These are phyloP conservation scores for Brachystomella parvula DNA, from an alignment of 1,140 invertebrate genomes.

Conservation along the genomic window DNA sequence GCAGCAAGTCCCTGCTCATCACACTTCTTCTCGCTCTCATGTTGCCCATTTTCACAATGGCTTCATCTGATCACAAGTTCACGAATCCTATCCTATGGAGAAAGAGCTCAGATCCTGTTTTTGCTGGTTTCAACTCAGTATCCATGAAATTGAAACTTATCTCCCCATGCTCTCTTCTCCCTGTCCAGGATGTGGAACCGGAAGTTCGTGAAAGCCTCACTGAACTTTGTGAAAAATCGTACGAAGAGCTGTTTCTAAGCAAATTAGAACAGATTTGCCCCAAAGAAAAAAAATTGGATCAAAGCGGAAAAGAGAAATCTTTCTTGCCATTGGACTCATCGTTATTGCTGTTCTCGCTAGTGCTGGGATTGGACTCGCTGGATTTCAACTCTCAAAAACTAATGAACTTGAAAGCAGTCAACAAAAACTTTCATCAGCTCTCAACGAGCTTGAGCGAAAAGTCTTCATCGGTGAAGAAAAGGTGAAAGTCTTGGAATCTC, in stretches of 20 bases:
- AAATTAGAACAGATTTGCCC: conserved; percentile 15
- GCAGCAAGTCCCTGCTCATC: neutral
- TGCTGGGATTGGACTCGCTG: conserved; percentile 10
- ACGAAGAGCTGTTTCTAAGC: neutral
- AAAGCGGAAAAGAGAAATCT: neutral
- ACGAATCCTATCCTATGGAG: neutral
- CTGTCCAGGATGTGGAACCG: neutral
- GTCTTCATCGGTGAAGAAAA: neutral
- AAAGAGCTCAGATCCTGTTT: neutral
- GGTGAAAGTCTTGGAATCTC: neutral
- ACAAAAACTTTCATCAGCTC: neutral
- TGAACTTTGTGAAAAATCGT: neutral
- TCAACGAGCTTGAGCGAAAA: neutral
- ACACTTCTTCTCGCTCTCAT: neutral
- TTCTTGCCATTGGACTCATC: neutral
- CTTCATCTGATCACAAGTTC: neutral
- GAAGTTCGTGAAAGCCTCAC: neutral
- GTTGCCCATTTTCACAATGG: neutral
- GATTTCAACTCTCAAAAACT: neutral
- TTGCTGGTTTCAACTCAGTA: neutral
- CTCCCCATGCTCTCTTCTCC: neutral
- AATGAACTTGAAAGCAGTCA: too few species aligned
- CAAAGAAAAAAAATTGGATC: neutral
- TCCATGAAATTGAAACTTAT: neutral
- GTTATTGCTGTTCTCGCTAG: neutral